phyloP scores from a whole-genome alignment of 2,797 vertebrate genomes.

The Darevskia mixta region DNA sequence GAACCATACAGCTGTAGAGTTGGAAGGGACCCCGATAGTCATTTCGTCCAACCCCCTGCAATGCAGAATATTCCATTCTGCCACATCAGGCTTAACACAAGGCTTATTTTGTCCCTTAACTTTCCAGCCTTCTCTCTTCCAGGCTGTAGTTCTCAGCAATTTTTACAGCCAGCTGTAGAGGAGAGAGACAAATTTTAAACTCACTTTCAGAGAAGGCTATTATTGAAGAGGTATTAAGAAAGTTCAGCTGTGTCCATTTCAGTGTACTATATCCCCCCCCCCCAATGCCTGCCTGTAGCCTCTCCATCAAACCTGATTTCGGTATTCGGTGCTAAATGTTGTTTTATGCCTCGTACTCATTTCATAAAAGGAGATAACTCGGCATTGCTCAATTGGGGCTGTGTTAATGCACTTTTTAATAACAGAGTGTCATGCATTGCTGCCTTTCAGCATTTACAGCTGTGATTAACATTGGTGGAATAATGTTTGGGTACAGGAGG shows the following conservation, averaged over 20 bases:
- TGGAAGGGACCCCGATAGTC: no score
- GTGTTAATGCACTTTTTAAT: constrained; percentile 34
- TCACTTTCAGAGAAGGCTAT: constrained; percentile 11
- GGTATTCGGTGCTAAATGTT: constrained; percentile 19
- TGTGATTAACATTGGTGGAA: not conserved
- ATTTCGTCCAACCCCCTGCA: no score
- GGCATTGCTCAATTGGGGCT: constrained; percentile 19
- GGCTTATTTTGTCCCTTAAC: not conserved
- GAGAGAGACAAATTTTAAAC: constrained; percentile 35
- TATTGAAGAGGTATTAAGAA: not conserved
- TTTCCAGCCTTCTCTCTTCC: constrained; percentile 2
- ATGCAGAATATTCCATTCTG: no score
- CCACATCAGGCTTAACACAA: no score
- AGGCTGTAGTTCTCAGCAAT: constrained; percentile 24
- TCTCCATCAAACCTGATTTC: not conserved
- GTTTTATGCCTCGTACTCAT: constrained; percentile 35
- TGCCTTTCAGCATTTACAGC: constrained; percentile 23
- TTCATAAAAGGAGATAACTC: constrained; percentile 19
- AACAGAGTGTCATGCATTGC: constrained; percentile 40
- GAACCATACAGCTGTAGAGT: not conserved
- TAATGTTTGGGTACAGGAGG: not conserved
- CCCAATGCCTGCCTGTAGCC: not conserved
- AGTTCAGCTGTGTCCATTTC: constrained; percentile 34
- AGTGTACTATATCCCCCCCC: not conserved
- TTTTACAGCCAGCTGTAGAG: constrained; percentile 40